phyloP scores from a whole-genome alignment of 2,797 vertebrate species.

The Crossoptilon crossoptilon region DNA sequence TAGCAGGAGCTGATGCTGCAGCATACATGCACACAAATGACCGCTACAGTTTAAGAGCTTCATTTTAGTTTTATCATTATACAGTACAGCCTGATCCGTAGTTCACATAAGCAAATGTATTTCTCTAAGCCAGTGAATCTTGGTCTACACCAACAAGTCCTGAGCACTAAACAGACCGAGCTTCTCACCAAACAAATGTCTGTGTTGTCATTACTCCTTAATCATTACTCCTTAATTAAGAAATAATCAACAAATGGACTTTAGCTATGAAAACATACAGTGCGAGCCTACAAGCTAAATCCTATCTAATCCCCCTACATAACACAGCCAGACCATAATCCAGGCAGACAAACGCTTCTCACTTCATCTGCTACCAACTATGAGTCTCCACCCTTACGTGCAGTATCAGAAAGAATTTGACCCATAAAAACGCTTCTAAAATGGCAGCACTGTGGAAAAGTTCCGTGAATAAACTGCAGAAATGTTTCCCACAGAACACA shows the following conservation, averaged over 20 bases:
- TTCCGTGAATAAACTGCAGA: neutral
- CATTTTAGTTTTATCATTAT: fast-evolving
- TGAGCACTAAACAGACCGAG: neutral
- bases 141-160: neutral
- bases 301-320: neutral
- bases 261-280: fast-evolving
- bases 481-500: neutral
- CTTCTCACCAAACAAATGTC: neutral
- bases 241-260: neutral
- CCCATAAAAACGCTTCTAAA: neutral
- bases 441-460: neutral
- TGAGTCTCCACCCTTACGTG: neutral
- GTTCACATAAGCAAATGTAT: neutral
- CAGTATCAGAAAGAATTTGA: neutral
- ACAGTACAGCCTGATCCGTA: neutral
- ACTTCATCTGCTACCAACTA: neutral
- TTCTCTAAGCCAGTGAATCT: neutral
- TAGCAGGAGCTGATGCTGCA: neutral
- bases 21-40: fast-evolving
- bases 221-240: neutral
- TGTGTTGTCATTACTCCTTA: neutral
- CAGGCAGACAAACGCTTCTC: neutral
- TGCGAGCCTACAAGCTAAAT: neutral
- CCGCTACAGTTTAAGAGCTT: neutral
- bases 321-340: neutral